Percentiles rank a stretch among this genome's conserved stretches.
phyloP scores from a whole-genome alignment of 2,113 vertebrate genomes.

The Oxyruncus cristatus region DNA sequence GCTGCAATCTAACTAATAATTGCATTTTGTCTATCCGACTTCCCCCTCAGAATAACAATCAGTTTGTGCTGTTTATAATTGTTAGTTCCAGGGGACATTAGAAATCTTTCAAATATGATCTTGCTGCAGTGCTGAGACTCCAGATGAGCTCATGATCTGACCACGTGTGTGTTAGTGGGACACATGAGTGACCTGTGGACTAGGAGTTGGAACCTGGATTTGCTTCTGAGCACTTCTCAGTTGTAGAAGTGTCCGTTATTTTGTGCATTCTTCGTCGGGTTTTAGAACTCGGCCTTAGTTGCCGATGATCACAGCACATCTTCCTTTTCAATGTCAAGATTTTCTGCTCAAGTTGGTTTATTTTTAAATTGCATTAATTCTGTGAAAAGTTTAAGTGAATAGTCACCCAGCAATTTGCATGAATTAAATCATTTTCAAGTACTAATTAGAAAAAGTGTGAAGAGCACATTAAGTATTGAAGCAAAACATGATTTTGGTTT shows the following conservation, averaged over 20 bases:
- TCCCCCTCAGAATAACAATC: constrained; percentile 20
- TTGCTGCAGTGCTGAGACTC: neutral
- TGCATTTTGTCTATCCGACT: neutral
- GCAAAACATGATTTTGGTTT: neutral
- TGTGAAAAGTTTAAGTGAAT: constrained; percentile 1
- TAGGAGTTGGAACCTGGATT: neutral
- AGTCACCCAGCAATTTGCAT: constrained; percentile 57
- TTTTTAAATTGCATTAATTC: constrained; percentile 54
- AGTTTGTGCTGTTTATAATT: neutral
- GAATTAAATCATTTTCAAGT: constrained; percentile 52
- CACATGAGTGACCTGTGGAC: neutral
- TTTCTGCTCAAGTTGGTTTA: constrained; percentile 32
- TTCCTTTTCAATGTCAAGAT: neutral
- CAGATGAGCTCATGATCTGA: neutral
- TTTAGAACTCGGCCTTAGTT: neutral
- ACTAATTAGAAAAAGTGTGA: constrained; percentile 41
- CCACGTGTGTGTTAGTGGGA: neutral
- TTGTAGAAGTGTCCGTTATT: neutral
- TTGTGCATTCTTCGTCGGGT: neutral
- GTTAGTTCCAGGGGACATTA: neutral
- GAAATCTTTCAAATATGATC: neutral
- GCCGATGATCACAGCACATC: neutral
- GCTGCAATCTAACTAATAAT: constrained; percentile 17
- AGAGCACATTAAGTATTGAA: constrained; percentile 17
- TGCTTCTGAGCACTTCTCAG: neutral